A percentile compares a stretch with the other conserved stretches of the same genome.
These are phyloP conservation scores for Eulithis prunata DNA, from an alignment of 2,888 invertebrate genomes.

Conservation along the genomic window DNA sequence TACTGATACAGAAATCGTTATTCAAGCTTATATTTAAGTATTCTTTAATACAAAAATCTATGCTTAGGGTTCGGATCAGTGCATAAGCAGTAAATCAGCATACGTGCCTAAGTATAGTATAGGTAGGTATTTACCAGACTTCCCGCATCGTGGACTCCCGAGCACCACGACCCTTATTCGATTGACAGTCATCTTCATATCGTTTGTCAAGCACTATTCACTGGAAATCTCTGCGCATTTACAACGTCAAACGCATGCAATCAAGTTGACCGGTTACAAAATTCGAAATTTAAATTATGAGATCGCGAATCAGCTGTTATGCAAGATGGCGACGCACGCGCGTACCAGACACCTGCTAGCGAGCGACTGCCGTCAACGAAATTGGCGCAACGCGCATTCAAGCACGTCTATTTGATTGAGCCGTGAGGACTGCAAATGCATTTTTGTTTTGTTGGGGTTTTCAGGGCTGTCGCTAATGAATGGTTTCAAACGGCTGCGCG, in stretches of 20 bases:
- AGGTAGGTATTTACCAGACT: conserved; percentile 86
- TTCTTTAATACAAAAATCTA: no score
- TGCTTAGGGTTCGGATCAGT: no score
- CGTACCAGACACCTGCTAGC: conserved; percentile 79
- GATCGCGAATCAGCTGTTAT: conserved; percentile 71
- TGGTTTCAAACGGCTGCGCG: conserved; percentile 17
- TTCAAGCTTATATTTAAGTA: no score
- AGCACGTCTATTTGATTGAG: conserved; percentile 64
- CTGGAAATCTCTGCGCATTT: conserved; percentile 53
- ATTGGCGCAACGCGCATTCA: conserved; percentile 74
- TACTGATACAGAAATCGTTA: no score
- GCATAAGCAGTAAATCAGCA: no score
- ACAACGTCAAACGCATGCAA: conserved; percentile 35
- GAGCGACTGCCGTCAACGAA: conserved; percentile 77
- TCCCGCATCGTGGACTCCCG: conserved; percentile 89
- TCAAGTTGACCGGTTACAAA: conserved; percentile 34
- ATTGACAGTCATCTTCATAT: conserved; percentile 90
- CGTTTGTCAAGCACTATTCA: conserved; percentile 42
- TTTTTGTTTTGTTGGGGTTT: conserved; percentile 45
- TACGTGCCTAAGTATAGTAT: neutral
- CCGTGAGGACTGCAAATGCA: conserved; percentile 56
- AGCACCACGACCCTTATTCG: conserved; percentile 91
- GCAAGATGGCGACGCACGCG: conserved; percentile 73
- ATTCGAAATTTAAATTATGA: conserved; percentile 44
- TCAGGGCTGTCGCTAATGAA: conserved; percentile 41